Evolutionary conservation across 2,888 invertebrate species (phyloP).

Genomic region (Chamaedrilus cognettii): DNA sequence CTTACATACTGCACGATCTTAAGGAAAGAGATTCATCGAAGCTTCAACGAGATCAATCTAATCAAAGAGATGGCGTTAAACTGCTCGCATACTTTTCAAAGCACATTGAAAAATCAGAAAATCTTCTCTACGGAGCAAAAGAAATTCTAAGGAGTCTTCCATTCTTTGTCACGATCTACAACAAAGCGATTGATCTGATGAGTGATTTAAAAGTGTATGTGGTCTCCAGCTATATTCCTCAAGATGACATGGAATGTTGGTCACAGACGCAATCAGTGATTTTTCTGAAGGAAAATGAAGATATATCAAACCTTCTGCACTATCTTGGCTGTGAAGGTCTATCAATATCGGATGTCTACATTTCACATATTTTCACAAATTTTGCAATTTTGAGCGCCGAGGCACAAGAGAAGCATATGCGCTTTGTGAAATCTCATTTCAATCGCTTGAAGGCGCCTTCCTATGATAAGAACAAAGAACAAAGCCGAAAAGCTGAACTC

Average conservation of each 20-base stretch:
- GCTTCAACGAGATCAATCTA: no score
- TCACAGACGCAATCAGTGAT: constrained; percentile 28
- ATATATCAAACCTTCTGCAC: constrained; percentile 28
- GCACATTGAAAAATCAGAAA: neutral
- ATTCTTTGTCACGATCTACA: constrained; percentile 33
- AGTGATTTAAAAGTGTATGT: constrained; percentile 28
- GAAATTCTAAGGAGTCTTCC: constrained; percentile 32
- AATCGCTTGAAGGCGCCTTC: constrained; percentile 16
- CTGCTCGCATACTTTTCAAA: neutral
- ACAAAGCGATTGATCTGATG: constrained; percentile 29
- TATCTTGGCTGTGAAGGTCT: constrained; percentile 32
- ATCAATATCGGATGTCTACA: constrained; percentile 32
- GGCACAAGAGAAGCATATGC: constrained; percentile 32
- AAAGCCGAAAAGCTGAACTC: no score
- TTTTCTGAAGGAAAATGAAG: constrained; percentile 33
- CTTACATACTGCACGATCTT: no score
- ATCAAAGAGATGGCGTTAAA: no score
- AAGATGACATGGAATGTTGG: constrained; percentile 36
- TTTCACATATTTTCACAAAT: constrained; percentile 35
- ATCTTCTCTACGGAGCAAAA: neutral
- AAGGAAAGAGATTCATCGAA: no score
- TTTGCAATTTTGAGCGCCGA: constrained; percentile 31
- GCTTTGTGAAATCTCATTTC: constrained; percentile 34
- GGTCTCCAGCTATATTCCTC: constrained; percentile 35
- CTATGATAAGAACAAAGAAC: no score